Conservation (phyloP, 2,797 vertebrate genomes). For the Pseudomugil tenellus region DNA sequence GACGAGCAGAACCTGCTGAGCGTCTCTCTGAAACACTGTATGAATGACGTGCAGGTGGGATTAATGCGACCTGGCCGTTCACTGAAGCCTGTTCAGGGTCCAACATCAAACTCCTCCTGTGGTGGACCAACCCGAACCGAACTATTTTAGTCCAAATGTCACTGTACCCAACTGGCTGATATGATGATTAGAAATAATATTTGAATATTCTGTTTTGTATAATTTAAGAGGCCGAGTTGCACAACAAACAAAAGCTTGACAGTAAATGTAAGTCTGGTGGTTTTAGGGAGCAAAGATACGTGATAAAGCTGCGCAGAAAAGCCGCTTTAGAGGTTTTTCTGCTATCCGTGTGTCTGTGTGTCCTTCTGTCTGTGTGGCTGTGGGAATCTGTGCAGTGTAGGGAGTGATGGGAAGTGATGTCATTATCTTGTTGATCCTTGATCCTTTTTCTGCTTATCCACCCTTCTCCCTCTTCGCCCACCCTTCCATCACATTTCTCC, state of each 20-base stretch:
- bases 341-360: constrained; percentile 4
- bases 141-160: too few relatives aligned
- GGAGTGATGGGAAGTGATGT: constrained; percentile 24
- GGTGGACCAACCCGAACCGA: too few relatives aligned
- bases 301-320: not conserved
- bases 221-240: too few relatives aligned
- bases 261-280: constrained; percentile 13
- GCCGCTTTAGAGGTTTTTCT: not conserved
- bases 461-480: constrained; percentile 1
- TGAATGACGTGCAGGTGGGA: too few relatives aligned
- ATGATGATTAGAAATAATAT: too few relatives aligned
- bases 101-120: too few relatives aligned
- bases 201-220: too few relatives aligned
- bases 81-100: too few relatives aligned
- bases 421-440: constrained; percentile 47
- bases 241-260: not conserved
- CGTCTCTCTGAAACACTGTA: too few relatives aligned
- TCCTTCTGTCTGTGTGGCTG: constrained; percentile 13
- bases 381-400: constrained; percentile 21
- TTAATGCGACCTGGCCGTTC: too few relatives aligned
- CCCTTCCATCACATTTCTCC: not conserved
- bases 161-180: too few relatives aligned
- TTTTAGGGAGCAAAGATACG: constrained; percentile 13
- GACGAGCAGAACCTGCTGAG: too few relatives aligned
- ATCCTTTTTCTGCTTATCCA: constrained; percentile 38